Percentiles rank a stretch among this genome's conserved stretches.
These are phyloP conservation scores for Aphidius ervi DNA, from an alignment of 1,140 invertebrate genomes.

Conservation along the genomic window DNA sequence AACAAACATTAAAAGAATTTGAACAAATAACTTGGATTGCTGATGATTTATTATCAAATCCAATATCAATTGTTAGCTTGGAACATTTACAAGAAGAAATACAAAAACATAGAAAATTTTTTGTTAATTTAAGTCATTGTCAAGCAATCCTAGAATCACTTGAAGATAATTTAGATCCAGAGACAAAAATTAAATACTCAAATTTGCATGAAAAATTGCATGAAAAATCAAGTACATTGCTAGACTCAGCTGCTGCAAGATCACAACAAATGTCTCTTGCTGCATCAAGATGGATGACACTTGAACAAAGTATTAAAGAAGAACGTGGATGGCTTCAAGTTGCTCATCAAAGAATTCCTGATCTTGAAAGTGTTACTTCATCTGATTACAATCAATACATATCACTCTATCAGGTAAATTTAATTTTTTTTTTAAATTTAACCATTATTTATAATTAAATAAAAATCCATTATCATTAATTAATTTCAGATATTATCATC, in stretches of 20 bases:
- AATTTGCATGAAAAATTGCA: conserved; percentile 73
- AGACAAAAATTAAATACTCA: conserved; percentile 69
- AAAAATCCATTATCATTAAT: background rate
- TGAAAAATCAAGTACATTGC: conserved; percentile 64
- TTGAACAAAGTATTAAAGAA: conserved; percentile 77
- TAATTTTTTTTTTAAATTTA: background rate
- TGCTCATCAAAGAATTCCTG: conserved; percentile 74
- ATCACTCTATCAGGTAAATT: conserved; percentile 65
- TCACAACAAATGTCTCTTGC: conserved; percentile 78
- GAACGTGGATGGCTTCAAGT: conserved; percentile 77
- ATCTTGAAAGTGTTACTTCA: conserved; percentile 71
- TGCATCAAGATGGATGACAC: conserved; percentile 73
- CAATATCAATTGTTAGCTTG: conserved; percentile 68
- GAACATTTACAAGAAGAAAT: conserved; percentile 80
- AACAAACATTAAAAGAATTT: conserved; percentile 80
- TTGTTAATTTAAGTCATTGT: conserved; percentile 81
- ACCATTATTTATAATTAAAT: background rate
- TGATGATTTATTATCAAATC: conserved; percentile 69
- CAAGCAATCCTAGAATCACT: conserved; percentile 77
- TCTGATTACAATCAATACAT: conserved; percentile 80
- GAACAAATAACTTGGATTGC: conserved; percentile 78
- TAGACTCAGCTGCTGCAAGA: conserved; percentile 73
- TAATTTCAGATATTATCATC: conserved; percentile 62
- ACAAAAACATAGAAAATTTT: conserved; percentile 83
- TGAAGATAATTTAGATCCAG: conserved; percentile 75